phyloP scores from a whole-genome alignment of 2,113 vertebrate genomes.

The Pelecanoides urinatrix region DNA sequence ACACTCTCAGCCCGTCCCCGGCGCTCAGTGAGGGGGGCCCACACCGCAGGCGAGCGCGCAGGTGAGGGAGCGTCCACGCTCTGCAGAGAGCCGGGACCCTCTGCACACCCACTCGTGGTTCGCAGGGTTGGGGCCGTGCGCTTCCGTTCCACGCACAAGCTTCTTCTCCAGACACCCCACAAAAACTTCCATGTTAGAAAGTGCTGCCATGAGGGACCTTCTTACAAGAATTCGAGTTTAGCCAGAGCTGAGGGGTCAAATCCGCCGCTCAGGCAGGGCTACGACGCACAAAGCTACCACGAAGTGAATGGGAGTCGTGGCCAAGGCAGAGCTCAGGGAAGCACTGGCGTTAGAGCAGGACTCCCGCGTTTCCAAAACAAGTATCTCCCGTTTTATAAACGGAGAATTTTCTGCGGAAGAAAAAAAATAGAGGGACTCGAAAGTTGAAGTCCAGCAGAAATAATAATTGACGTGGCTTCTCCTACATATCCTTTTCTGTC shows the following conservation, averaged over 20 bases:
- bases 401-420: not conserved
- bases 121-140: fast-evolving
- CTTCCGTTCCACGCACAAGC: fast-evolving
- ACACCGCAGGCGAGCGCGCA: fast-evolving
- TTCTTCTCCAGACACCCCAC: not conserved
- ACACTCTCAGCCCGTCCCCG: not conserved
- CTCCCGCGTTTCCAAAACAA: not conserved
- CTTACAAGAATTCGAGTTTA: not conserved
- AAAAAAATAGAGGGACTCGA: not conserved
- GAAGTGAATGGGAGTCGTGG: not conserved
- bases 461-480: slow-evolving; percentile 5
- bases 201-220: not conserved
- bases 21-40: not conserved
- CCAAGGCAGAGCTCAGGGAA: not conserved
- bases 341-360: not conserved
- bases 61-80: not conserved
- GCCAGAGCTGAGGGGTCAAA: not conserved
- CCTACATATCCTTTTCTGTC: not conserved
- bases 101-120: not conserved
- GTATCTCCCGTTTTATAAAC: not conserved
- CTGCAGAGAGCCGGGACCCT: not conserved
- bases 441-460: slow-evolving; percentile 17
- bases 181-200: not conserved
- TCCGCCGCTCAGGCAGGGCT: not conserved
- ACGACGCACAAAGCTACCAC: not conserved